Evolutionary conservation across 2,113 vertebrate genomes (phyloP).

Genomic region (Onychostruthus taczanowskii): DNA sequence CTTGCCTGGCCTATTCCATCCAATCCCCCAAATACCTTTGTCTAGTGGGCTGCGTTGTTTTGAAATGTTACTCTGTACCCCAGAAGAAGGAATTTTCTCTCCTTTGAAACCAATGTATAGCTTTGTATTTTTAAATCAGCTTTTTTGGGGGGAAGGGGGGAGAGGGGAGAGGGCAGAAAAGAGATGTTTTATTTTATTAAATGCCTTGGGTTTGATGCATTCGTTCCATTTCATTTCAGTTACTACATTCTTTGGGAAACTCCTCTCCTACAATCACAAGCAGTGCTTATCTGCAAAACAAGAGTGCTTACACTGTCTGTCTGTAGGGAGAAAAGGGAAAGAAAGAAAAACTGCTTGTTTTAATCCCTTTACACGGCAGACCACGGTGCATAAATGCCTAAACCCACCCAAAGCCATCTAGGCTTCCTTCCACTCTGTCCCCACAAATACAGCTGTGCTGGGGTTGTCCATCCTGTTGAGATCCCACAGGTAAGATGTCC

Average conservation of each 20-base stretch:
- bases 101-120: neutral
- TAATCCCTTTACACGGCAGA: neutral
- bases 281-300: neutral
- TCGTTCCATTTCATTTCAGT: neutral
- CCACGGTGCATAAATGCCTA: neutral
- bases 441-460: accelerated
- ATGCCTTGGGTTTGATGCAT: constrained; percentile 11
- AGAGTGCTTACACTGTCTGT: neutral
- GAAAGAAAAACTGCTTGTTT: neutral
- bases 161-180: too few species aligned
- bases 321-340: neutral
- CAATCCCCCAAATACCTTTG: constrained; percentile 91
- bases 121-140: constrained; percentile 20
- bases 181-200: constrained; percentile 64
- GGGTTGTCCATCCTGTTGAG: neutral
- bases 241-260: neutral
- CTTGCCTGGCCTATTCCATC: constrained; percentile 90
- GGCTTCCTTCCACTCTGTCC: neutral
- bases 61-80: neutral
- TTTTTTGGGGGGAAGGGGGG: neutral
- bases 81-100: constrained; percentile 5
- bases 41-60: constrained; percentile 66
- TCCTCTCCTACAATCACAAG: neutral
- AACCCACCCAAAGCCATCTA: neutral
- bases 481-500: neutral